A percentile compares a stretch with the other conserved stretches of the same genome.
Conservation (phyloP, 2,797 vertebrate genomes). For the Loriculus beryllinus region DNA sequence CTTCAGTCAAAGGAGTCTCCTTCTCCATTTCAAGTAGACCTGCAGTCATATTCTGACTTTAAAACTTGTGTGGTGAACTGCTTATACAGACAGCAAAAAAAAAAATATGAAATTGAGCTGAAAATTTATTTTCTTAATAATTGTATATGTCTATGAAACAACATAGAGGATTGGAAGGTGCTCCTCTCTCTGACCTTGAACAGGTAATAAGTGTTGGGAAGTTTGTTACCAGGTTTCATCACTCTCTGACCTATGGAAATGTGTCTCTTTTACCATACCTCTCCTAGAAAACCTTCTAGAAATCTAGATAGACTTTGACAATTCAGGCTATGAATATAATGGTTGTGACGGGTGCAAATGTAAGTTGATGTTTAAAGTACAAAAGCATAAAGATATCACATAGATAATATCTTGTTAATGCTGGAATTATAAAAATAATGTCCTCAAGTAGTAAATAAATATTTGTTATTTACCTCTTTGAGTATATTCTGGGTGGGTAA, state of each 20-base stretch:
- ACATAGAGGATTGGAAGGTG: neutral
- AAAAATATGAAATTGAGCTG: neutral
- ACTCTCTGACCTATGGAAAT: neutral
- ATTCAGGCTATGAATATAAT: neutral
- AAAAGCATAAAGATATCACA: neutral
- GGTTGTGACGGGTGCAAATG: neutral
- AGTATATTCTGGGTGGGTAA: neutral
- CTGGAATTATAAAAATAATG: neutral
- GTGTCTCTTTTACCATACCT: fast-evolving
- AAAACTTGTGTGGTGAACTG: neutral
- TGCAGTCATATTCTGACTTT: neutral
- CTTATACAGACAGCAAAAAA: neutral
- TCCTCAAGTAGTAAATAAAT: neutral
- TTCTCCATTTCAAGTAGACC: neutral
- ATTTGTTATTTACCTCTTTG: neutral
- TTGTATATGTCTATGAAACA: neutral
- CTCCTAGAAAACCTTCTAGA: neutral
- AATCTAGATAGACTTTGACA: neutral
- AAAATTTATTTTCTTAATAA: neutral
- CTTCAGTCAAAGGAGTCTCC: fast-evolving
- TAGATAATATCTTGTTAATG: neutral
- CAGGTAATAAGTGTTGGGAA: neutral
- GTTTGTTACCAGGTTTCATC: neutral
- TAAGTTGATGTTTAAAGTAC: slow-evolving; percentile 5
- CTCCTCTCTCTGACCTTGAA: neutral